Evolutionary conservation across 30 jellyfish, hydroid and myxozoan species (phyloP).

Genomic region (Euphysa ruthae): DNA sequence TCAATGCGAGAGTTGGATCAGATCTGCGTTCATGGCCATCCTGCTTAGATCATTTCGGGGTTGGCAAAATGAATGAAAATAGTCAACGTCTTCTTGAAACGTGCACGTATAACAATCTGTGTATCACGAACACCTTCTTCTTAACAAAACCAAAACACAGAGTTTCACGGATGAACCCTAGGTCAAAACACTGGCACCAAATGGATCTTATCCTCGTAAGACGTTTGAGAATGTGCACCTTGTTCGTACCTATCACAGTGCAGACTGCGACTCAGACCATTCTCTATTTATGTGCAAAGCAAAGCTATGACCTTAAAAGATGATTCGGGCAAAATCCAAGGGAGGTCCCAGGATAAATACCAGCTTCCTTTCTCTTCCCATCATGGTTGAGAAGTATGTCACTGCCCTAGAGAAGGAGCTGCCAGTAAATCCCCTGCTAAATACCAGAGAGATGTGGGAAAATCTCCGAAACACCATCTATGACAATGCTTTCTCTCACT

Average conservation of each 20-base stretch:
- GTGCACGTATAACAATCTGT: conserved; percentile 10
- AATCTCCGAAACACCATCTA: too few species aligned
- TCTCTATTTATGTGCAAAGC: conserved; percentile 25
- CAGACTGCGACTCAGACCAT: conserved; percentile 46
- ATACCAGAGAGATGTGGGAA: too few species aligned
- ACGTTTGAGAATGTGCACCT: neutral
- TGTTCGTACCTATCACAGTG: conserved; percentile 40
- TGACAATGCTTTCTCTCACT: too few species aligned
- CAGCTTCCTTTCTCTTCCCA: too few species aligned
- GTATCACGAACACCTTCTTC: conserved; percentile 39
- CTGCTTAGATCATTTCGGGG: conserved; percentile 28
- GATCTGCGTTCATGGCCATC: conserved; percentile 35
- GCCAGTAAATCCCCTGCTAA: too few species aligned
- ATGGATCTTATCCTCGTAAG: conserved; percentile 36
- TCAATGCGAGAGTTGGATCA: conserved; percentile 33
- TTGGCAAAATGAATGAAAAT: conserved; percentile 35
- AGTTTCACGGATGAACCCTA: conserved; percentile 37
- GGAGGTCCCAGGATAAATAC: too few species aligned
- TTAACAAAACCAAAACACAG: conserved; percentile 13
- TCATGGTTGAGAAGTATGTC: too few species aligned
- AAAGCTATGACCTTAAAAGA: too few species aligned
- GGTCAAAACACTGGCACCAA: conserved; percentile 36
- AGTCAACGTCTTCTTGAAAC: conserved; percentile 28
- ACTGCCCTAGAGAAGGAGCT: too few species aligned
- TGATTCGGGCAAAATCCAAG: too few species aligned